Conservation (phyloP, 2,113 vertebrate genomes). For the Eretmochelys imbricata region DNA sequence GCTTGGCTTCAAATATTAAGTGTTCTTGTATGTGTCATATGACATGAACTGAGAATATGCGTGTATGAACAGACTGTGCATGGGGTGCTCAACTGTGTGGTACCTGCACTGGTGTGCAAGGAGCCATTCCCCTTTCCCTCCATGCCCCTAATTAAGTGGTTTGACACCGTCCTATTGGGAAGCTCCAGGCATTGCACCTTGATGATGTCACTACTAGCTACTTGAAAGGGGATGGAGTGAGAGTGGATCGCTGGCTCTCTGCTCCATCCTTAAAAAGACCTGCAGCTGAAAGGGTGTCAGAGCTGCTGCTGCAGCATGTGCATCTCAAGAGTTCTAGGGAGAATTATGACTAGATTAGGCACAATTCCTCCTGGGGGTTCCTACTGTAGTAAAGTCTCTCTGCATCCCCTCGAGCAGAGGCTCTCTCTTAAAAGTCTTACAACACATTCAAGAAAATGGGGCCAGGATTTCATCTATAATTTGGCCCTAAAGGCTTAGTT, state of each 20-base stretch:
- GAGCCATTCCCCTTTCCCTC: background rate
- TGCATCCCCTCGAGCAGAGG: background rate
- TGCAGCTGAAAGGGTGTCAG: background rate
- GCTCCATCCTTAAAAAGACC: rapidly evolving
- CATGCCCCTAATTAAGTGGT: background rate
- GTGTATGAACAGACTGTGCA: background rate
- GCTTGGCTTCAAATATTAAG: background rate
- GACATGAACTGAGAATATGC: background rate
- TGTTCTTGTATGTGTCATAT: background rate
- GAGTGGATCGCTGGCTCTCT: rapidly evolving
- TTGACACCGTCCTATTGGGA: background rate
- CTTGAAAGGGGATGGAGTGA: background rate
- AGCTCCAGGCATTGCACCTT: background rate
- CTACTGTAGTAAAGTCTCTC: background rate
- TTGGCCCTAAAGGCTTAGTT: constrained; percentile 32
- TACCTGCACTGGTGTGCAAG: rapidly evolving
- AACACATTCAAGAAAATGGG: constrained; percentile 6
- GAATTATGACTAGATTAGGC: background rate
- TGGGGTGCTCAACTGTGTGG: background rate
- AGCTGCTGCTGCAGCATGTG: background rate
- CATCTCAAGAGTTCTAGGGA: background rate
- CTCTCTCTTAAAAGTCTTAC: background rate
- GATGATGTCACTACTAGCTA: background rate
- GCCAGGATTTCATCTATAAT: constrained; percentile 35
- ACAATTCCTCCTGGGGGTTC: rapidly evolving